Evolutionary conservation across 2,797 vertebrate species (phyloP), one percentile per base, ranked within the genome.

Genomic region (Staurois parvus): DNA sequence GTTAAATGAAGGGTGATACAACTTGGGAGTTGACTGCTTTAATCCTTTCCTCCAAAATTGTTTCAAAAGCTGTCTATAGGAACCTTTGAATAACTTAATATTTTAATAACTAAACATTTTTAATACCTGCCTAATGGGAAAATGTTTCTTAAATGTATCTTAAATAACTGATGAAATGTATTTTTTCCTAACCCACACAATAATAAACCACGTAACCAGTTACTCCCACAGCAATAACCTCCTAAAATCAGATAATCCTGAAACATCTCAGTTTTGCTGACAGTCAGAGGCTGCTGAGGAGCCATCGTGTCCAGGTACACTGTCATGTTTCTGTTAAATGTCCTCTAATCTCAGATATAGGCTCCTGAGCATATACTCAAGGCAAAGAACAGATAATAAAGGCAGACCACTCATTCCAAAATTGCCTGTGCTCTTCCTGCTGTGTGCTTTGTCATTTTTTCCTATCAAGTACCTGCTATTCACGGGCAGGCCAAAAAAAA

Each of bases 401-500:
- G 34, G 72, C 34, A 92, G 93, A 90, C 90, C 91, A 94, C 95
- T 95, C 93, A 93, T 93, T 94, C 94, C 92, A 92, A 97, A 96
- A 97, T 96, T 95, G 96, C 94, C 94, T 92, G 92, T 94, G 94
- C 93, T 95, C 94, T 92, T 92, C 88, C 88, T 87, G 92, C 92
- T 95, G 94, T 91, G 94, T 93, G 95, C 94, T 95, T 95, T 96
- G 96, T 96, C 97, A 96, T 97, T 56, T 42, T 95, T 96, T 95
- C 94, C 94, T 91, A 93, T 97, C 96, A 96, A 97, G 95, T 95
- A 95, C 93, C 94, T 95, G 94, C 24, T 93, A 96, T 95, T 96
- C 95, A 95, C 89, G 94, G 93, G 93, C 95, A 96, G 94, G 66
- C 12, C 5, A 76, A 17, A 34, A 52, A 97, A 32, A 32, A 32